Percentiles rank a stretch among this genome's conserved stretches.
Evolutionary conservation across 2,888 invertebrate genomes (phyloP).

Genomic region (Callyntrura sp.): DNA sequence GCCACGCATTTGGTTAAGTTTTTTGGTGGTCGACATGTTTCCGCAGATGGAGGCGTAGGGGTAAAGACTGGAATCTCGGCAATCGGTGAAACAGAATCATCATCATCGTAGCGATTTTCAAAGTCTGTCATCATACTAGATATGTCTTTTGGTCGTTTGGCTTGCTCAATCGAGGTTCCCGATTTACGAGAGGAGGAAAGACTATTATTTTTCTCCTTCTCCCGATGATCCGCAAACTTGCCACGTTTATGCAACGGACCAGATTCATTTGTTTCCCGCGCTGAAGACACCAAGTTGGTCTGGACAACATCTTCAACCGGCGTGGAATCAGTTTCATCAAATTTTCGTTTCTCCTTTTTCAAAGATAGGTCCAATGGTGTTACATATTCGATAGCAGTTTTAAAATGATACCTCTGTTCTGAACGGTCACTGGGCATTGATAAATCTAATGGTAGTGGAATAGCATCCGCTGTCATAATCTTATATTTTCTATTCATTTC

Average conservation of each 20-base stretch:
- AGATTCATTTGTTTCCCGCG: not conserved
- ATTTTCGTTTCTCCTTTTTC: conserved; percentile 60
- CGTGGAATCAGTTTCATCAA: not conserved
- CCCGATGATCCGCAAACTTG: not conserved
- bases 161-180: no score
- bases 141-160: no score
- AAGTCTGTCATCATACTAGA: no score
- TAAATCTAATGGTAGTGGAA: conserved; percentile 44
- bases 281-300: not conserved
- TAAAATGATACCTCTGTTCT: not conserved
- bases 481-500: conserved; percentile 26
- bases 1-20: no score
- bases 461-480: conserved; percentile 16
- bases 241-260: conserved; percentile 1
- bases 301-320: not conserved
- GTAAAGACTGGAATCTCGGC: conserved; percentile 16
- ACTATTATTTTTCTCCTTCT: not conserved
- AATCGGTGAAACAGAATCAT: not conserved
- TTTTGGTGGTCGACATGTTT: not conserved
- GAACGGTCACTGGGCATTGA: not conserved
- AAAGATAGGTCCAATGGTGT: conserved; percentile 74
- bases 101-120: not conserved
- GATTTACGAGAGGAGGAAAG: not conserved
- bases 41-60: conserved; percentile 14
- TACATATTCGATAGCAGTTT: conserved; percentile 57